Evolutionary conservation across 2,888 invertebrate genomes (phyloP).

Genomic region (Aspidiotus rigidus): DNA sequence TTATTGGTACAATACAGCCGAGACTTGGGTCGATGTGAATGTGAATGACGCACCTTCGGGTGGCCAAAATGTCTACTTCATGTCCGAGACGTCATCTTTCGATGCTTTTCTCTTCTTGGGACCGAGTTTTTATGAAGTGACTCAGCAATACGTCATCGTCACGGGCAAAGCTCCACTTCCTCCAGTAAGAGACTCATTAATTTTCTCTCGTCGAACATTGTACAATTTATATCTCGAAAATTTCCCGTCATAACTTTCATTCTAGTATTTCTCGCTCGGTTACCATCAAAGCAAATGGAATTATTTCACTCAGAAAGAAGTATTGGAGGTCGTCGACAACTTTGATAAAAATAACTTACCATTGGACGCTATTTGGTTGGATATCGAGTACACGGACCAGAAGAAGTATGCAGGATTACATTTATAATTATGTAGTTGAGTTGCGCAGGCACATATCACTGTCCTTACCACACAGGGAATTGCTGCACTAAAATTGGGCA

Average conservation of each 20-base stretch:
- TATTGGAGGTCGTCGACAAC: constrained; percentile 67
- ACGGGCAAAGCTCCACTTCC: constrained; percentile 86
- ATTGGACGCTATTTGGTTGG: constrained; percentile 93
- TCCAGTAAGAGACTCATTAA: constrained; percentile 46
- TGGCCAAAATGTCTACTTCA: constrained; percentile 69
- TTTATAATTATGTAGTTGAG: neutral
- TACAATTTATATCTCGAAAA: too few species aligned
- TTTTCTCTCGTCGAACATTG: neutral
- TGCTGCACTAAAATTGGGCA: too few species aligned
- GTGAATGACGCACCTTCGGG: constrained; percentile 43
- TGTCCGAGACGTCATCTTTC: constrained; percentile 93
- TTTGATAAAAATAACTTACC: constrained; percentile 91
- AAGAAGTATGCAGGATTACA: constrained; percentile 50
- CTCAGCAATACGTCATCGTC: constrained; percentile 75
- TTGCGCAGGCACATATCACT: too few species aligned
- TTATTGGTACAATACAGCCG: constrained; percentile 96
- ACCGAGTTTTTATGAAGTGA: constrained; percentile 71
- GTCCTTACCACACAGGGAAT: too few species aligned
- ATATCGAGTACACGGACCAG: constrained; percentile 95
- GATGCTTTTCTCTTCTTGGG: constrained; percentile 90
- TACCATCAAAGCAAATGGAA: constrained; percentile 99
- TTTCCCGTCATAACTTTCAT: too few species aligned
- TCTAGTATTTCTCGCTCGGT: constrained; percentile 60
- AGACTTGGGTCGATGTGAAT: constrained; percentile 94
- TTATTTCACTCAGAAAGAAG: constrained; percentile 87